Conservation (phyloP, 2,888 invertebrate species). For the Eumacrocentrus americanus region DNA sequence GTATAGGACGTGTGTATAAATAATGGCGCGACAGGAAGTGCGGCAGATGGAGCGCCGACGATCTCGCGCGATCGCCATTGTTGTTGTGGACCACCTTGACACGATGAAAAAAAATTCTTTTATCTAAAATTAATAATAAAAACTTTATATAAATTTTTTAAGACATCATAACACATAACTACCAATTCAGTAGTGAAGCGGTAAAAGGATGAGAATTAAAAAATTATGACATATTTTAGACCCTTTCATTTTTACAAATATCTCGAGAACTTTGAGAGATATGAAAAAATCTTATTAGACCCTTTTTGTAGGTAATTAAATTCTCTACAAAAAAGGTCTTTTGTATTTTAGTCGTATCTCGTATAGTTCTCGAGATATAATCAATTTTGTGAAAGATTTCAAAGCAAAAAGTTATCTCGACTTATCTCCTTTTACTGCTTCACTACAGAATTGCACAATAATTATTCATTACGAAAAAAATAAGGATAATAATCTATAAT, state of each 20-base stretch:
- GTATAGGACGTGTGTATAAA: constrained; percentile 31
- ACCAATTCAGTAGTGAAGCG: neutral
- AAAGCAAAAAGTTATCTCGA: too few species aligned
- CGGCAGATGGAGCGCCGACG: constrained; percentile 27
- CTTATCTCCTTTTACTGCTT: too few species aligned
- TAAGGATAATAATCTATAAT: too few species aligned
- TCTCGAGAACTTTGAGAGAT: neutral
- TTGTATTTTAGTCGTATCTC: too few species aligned
- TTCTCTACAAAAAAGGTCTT: too few species aligned
- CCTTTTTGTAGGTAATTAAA: neutral
- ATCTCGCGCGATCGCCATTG: constrained; percentile 28
- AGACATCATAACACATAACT: neutral
- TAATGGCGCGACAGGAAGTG: constrained; percentile 37
- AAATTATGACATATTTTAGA: neutral
- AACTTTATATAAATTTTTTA: neutral
- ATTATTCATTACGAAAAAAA: neutral
- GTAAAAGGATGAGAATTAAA: neutral
- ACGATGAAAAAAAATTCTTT: constrained; percentile 2
- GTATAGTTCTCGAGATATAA: too few species aligned
- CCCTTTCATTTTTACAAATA: neutral
- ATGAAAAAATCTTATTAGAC: neutral
- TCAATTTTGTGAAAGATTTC: too few species aligned
- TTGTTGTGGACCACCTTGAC: constrained; percentile 24
- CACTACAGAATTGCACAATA: neutral
- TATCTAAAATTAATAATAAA: neutral